These are phyloP conservation scores for Antheraea pernyi DNA, from an alignment of 1,140 invertebrate species.

Conservation along the genomic window DNA sequence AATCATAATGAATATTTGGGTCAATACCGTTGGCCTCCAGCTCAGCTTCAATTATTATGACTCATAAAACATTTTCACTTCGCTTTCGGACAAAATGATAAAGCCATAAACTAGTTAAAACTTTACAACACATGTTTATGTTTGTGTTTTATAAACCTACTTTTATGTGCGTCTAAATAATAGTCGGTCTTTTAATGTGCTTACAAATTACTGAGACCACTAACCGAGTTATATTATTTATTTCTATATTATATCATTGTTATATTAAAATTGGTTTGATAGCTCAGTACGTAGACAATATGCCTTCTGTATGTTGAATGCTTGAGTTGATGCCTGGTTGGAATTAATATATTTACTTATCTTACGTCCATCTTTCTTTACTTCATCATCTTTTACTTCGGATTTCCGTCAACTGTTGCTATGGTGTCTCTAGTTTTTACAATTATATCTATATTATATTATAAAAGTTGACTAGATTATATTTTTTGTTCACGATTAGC, in stretches of 20 bases:
- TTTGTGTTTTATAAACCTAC: not conserved
- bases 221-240: not conserved
- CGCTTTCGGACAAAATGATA: conserved; percentile 15
- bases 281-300: no score
- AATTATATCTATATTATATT: no score
- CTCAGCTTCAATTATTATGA: conserved; percentile 22
- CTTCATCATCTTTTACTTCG: no score
- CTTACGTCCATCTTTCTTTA: no score
- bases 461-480: no score
- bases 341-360: no score
- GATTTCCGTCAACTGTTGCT: no score
- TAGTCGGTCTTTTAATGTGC: not conserved
- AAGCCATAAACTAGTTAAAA: conserved; percentile 13
- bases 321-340: no score
- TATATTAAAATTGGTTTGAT: not conserved
- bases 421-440: no score
- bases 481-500: no score
- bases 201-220: not conserved
- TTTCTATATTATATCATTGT: not conserved
- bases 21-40: conserved; percentile 48
- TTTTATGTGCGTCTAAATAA: not conserved
- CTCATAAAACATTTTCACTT: conserved; percentile 23
- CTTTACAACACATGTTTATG: conserved; percentile 7
- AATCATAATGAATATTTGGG: conserved; percentile 44
- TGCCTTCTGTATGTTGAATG: no score